Conservation (phyloP, 2,888 invertebrate genomes). For the Fabriciana adippe region DNA sequence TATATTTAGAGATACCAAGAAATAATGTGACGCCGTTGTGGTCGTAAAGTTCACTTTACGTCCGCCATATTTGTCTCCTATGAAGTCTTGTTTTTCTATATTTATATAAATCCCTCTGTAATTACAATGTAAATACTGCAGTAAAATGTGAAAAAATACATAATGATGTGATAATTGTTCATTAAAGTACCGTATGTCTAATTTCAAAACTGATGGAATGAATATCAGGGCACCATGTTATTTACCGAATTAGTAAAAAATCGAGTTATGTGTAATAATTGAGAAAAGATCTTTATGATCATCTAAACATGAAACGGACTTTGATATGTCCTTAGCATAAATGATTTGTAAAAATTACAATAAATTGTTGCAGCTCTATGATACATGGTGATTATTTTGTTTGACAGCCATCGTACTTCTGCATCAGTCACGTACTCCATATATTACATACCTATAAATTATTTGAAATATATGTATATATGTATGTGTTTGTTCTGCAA, state of each 20-base stretch:
- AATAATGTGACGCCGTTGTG: constrained; percentile 71
- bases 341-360: no score
- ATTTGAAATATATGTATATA: constrained; percentile 5
- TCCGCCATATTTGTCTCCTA: constrained; percentile 80
- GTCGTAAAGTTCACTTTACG: constrained; percentile 66
- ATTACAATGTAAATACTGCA: constrained; percentile 18
- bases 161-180: neutral
- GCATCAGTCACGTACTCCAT: constrained; percentile 58
- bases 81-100: constrained; percentile 74
- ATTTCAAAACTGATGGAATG: neutral
- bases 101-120: constrained; percentile 42
- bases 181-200: constrained; percentile 1
- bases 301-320: no score
- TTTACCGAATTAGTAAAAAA: constrained; percentile 11
- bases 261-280: neutral
- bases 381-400: constrained; percentile 26
- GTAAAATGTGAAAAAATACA: constrained; percentile 4
- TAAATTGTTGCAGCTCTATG: no score
- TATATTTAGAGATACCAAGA: constrained; percentile 47
- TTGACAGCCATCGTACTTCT: constrained; percentile 46
- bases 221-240: constrained; percentile 11
- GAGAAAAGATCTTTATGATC: neutral
- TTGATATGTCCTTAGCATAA: no score
- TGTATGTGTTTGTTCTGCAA: constrained; percentile 14
- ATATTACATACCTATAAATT: constrained; percentile 30